Conservation (phyloP, 37 sponge, comb jelly and placozoan species). For the Tethya wilhelma region DNA sequence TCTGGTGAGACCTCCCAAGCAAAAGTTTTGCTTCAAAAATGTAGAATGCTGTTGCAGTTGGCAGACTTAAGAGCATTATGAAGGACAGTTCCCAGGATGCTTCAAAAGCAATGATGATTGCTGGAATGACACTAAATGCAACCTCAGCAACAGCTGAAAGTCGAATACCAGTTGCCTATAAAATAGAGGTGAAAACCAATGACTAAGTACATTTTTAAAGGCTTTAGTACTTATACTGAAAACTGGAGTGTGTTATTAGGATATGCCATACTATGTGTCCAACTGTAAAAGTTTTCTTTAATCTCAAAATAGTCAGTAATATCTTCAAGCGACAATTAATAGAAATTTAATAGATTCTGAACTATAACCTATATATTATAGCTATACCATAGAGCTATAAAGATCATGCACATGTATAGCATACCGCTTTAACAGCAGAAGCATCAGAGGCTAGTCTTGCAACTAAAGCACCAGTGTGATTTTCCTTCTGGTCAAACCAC, state of each 20-base stretch:
- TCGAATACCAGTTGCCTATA: constrained; percentile 73
- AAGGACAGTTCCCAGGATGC: constrained; percentile 76
- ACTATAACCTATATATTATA: too few species aligned
- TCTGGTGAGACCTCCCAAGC: constrained; percentile 41
- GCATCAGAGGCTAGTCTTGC: constrained; percentile 85
- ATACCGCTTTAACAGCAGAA: constrained; percentile 82
- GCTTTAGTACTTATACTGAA: too few species aligned
- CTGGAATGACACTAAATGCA: constrained; percentile 9
- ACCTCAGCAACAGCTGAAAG: constrained; percentile 56
- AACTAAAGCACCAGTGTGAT: constrained; percentile 81
- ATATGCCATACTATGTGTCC: too few species aligned
- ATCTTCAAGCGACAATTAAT: too few species aligned
- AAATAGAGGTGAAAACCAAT: too few species aligned
- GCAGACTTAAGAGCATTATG: constrained; percentile 41
- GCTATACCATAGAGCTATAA: too few species aligned
- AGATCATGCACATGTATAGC: too few species aligned
- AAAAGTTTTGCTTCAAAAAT: constrained; percentile 41
- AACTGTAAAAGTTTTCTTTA: too few species aligned
- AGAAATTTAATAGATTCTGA: too few species aligned
- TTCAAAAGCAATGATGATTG: constrained; percentile 61
- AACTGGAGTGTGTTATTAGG: too few species aligned
- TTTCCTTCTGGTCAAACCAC: constrained; percentile 82
- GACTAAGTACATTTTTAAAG: too few species aligned
- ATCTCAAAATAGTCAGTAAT: too few species aligned
- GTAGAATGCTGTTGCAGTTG: constrained; percentile 28